Percentiles rank a stretch among this genome's conserved stretches.
phyloP scores from a whole-genome alignment of 2,113 vertebrate genomes.

The Eulemur rufifrons region DNA sequence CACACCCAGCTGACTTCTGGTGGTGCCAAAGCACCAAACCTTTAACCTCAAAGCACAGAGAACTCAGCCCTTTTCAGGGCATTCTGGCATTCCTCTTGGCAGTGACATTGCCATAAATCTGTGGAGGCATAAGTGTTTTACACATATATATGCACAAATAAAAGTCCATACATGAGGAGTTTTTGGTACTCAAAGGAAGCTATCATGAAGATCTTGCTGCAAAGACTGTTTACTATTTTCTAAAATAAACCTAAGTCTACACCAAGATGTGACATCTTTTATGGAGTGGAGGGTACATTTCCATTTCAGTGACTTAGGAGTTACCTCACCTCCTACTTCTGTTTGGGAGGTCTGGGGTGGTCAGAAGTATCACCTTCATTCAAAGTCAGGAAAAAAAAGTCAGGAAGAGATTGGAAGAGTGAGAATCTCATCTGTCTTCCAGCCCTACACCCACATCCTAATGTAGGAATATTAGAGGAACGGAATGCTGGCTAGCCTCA shows the following conservation, averaged over 20 bases:
- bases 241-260: constrained; percentile 2
- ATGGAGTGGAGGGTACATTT: not conserved
- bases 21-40: not conserved
- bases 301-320: not conserved
- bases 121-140: not conserved
- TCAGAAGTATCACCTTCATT: not conserved
- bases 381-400: not conserved
- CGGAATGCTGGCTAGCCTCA: not conserved
- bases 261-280: constrained; percentile 10
- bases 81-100: not conserved
- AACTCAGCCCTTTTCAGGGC: not conserved
- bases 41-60: not conserved
- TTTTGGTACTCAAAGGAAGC: not conserved
- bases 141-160: not conserved
- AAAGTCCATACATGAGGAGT: not conserved
- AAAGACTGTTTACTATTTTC: constrained; percentile 7
- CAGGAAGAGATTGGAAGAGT: not conserved
- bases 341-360: not conserved
- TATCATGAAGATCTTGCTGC: not conserved
- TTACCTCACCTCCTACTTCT: not conserved
- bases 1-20: not conserved
- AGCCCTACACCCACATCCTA: not conserved
- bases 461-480: not conserved
- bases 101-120: not conserved
- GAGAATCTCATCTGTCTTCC: not conserved